These are phyloP conservation scores for Paedocypris micromegethes DNA, from an alignment of 2,797 vertebrate genomes.

Conservation along the genomic window DNA sequence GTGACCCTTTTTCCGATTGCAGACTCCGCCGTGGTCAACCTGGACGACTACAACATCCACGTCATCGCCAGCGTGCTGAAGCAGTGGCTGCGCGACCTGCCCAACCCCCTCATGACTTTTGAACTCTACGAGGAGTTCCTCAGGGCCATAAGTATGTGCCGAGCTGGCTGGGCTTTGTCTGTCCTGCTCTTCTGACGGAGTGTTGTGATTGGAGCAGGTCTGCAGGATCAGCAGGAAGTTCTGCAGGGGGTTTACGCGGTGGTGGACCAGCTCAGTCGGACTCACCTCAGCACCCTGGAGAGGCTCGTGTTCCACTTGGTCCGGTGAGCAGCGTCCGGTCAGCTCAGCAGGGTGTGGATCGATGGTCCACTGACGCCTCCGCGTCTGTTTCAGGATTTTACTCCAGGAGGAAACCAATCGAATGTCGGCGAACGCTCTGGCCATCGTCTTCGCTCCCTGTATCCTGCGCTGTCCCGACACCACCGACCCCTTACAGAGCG, in stretches of 20 bases:
- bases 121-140: slow-evolving; percentile 97
- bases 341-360: too few relatives aligned
- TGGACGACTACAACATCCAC: slow-evolving; percentile 97
- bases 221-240: slow-evolving; percentile 88
- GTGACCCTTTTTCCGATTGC: slow-evolving; percentile 9
- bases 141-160: slow-evolving; percentile 83
- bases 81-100: slow-evolving; percentile 95
- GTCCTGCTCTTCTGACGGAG: not conserved
- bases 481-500: slow-evolving; percentile 88
- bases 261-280: slow-evolving; percentile 93
- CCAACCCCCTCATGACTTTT: slow-evolving; percentile 96
- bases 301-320: slow-evolving; percentile 96
- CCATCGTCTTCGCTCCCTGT: slow-evolving; percentile 96
- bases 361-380: too few relatives aligned
- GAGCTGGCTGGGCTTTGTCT: too few relatives aligned
- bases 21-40: slow-evolving; percentile 87
- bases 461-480: slow-evolving; percentile 94
- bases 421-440: slow-evolving; percentile 96
- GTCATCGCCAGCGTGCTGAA: slow-evolving; percentile 98
- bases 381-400: slow-evolving; percentile 74
- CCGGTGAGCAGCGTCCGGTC: slow-evolving; percentile 67
- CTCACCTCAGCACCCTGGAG: slow-evolving; percentile 89
- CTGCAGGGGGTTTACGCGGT: slow-evolving; percentile 86
- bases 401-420: slow-evolving; percentile 95
- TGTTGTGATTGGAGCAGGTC: slow-evolving; percentile 63